Base-by-base conservation (phyloP, 2,888 invertebrate species). In the Sturmia bella region DNA sequence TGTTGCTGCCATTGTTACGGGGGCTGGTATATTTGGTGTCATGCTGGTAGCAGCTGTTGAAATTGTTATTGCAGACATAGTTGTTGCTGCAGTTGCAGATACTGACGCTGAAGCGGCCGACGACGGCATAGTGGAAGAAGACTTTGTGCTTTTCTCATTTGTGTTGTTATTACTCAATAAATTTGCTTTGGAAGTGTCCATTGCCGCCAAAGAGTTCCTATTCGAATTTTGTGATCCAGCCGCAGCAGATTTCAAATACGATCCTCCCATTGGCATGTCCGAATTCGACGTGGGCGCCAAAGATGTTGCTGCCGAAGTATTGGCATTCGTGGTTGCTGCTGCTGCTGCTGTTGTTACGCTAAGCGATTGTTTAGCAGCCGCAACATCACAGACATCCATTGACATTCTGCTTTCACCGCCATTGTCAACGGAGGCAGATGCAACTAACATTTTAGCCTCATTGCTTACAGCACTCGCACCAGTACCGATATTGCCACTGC, bases 341-440 rank as follows among this genome's bases (percentile, higher is more conserved):
- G 69, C 80, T 57, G 52, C 13, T 54, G 56, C 80, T 66, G 52
- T 57, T 64, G 43, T 52, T 78, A 45, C 63, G 81, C 74, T 79
- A 66, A 19, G 48, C 61, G 13, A 69, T 52, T 57, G 52, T 59
- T 70, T 72, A 63, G 73, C 68, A 59, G 54, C 56, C 39, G 70
- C 64, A 17, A 56, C 43, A 80, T 84, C 84, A 83, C 83, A 83
- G 68, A 83, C 73, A 76, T 83, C 77, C 73, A 73, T 83, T 69
- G 77, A 59, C 57, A 80, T 80, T 75, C 63, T 77, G 70, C 61
- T 74, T 17, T 56, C 70, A 41, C 64, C 78, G 6, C 52, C 52
- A 66, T 76, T 54, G 52, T 80, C 68, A 59, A 63, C 75, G 32
- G 76, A 19, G 9, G 37, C 52, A 7, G 21, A n/a, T 39, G 48